Percentiles rank a stretch among this genome's conserved stretches.
These are phyloP conservation scores for Drosophila gunungcola DNA, from an alignment of 1,140 invertebrate genomes.

Conservation along the genomic window DNA sequence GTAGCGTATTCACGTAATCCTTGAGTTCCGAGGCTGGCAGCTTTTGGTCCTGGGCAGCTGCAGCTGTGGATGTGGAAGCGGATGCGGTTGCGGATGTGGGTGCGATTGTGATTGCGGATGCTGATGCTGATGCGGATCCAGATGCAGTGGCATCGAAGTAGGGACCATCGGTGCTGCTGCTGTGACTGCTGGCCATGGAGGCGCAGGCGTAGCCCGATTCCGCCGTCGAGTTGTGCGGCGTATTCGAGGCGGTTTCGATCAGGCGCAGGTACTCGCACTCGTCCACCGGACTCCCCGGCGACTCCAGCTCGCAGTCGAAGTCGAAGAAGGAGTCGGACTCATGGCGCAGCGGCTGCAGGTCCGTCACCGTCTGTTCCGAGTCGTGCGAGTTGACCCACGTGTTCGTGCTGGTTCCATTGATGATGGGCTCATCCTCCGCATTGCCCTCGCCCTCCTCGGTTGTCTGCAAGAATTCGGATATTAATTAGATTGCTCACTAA, in stretches of 20 bases:
- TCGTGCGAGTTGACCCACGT: constrained; percentile 76
- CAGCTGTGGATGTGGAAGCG: constrained; percentile 45
- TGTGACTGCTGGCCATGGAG: constrained; percentile 80
- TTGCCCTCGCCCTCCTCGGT: constrained; percentile 67
- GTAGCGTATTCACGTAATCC: constrained; percentile 39
- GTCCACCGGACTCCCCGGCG: constrained; percentile 88
- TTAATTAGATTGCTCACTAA: neutral
- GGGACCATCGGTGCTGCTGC: constrained; percentile 84
- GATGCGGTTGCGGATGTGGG: constrained; percentile 44
- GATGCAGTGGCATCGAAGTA: constrained; percentile 85
- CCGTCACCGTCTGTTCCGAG: constrained; percentile 76
- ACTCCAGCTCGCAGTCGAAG: constrained; percentile 87
- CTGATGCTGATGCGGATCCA: constrained; percentile 46
- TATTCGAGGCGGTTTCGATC: constrained; percentile 85
- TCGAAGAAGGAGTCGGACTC: constrained; percentile 87
- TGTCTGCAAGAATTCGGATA: constrained; percentile 28
- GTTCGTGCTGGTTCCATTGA: constrained; percentile 73
- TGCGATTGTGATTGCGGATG: no score
- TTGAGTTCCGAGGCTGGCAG: constrained; percentile 30
- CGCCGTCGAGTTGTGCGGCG: constrained; percentile 85
- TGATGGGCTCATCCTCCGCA: constrained; percentile 79
- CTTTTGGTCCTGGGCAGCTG: constrained; percentile 25
- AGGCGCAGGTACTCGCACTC: constrained; percentile 85
- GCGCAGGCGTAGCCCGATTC: constrained; percentile 86
- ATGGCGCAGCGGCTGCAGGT: constrained; percentile 85